phyloP scores from a whole-genome alignment of 2,888 invertebrate genomes.

The Dorcus parallelipipedus region DNA sequence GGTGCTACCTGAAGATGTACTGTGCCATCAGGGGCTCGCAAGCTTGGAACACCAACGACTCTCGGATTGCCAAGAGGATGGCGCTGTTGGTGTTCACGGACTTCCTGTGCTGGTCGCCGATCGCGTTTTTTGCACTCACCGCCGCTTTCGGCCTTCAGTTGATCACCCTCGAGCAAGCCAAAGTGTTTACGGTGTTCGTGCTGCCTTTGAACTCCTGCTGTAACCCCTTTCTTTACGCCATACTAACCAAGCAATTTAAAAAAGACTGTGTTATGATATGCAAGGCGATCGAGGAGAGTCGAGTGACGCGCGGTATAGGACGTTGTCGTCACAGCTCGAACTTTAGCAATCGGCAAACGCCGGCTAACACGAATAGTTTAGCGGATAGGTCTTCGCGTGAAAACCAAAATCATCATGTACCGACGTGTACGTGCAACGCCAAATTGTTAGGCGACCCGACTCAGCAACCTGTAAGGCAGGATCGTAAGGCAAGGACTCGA shows the following conservation, averaged over 20 bases:
- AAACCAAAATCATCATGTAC: conserved; percentile 57
- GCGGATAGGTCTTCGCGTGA: conserved; percentile 77
- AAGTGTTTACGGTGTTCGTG: conserved; percentile 93
- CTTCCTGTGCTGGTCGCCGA: conserved; percentile 97
- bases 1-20: conserved; percentile 96
- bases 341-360: conserved; percentile 84
- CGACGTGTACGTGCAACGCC: conserved; percentile 59
- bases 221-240: conserved; percentile 97
- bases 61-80: conserved; percentile 94
- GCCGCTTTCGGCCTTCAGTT: conserved; percentile 89
- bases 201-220: conserved; percentile 95
- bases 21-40: conserved; percentile 95
- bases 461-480: conserved; percentile 30
- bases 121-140: conserved; percentile 91
- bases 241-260: conserved; percentile 96
- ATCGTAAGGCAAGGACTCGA: conserved; percentile 40
- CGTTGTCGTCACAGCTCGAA: conserved; percentile 82
- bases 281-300: conserved; percentile 92
- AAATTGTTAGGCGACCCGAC: conserved; percentile 52
- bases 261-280: conserved; percentile 95
- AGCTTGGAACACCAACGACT: conserved; percentile 97
- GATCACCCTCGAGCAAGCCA: conserved; percentile 91
- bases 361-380: conserved; percentile 81
- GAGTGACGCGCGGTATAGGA: conserved; percentile 84
- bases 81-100: conserved; percentile 95